phyloP scores from a whole-genome alignment of 2,888 invertebrate genomes.

The Rhagium mordax region DNA sequence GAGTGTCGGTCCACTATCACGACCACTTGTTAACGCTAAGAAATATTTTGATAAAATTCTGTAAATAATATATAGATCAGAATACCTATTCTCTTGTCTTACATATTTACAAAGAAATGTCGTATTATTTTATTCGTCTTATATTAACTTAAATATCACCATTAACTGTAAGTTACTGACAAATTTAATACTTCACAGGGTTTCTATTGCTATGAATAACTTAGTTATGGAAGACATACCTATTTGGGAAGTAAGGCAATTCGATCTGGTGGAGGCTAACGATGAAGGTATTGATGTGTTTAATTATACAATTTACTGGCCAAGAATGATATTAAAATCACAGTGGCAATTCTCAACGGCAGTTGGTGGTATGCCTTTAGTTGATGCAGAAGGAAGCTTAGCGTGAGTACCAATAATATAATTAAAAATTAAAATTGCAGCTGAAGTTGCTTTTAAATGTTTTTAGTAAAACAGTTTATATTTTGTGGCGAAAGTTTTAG shows the following conservation, averaged over 20 bases:
- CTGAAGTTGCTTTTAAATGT: too few species aligned
- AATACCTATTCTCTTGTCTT: too few species aligned
- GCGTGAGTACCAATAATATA: neutral
- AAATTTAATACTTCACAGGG: neutral
- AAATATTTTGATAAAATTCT: too few species aligned
- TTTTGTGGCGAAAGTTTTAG: too few species aligned
- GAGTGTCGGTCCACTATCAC: too few species aligned
- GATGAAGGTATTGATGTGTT: neutral
- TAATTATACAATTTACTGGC: constrained; percentile 13
- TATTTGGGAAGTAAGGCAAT: neutral
- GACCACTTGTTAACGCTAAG: too few species aligned
- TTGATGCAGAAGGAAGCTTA: neutral
- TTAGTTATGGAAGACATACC: constrained; percentile 3
- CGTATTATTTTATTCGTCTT: too few species aligned
- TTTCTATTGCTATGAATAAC: neutral
- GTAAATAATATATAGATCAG: too few species aligned
- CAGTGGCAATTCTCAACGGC: neutral
- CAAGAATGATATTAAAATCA: neutral
- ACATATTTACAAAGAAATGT: too few species aligned
- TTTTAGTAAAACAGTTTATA: too few species aligned
- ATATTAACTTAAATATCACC: neutral
- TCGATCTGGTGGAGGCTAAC: neutral
- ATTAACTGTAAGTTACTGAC: neutral
- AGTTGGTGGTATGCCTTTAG: neutral
- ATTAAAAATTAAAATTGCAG: too few species aligned